Evolutionary conservation across 2,888 invertebrate species (phyloP).

Genomic region (Dryocosmus kuriphilus): DNA sequence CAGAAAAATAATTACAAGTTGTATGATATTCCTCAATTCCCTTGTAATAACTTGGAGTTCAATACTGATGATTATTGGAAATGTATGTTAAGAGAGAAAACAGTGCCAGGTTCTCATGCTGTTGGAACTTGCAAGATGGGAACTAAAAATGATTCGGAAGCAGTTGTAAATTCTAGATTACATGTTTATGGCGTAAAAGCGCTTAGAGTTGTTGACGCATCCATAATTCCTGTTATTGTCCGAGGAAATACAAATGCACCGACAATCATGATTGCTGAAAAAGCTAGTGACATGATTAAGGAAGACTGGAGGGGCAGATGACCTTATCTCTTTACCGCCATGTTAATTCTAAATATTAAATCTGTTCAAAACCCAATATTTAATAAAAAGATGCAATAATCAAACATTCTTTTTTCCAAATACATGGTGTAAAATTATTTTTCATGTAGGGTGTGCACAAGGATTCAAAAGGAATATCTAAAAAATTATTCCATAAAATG

Average conservation of each 20-base stretch:
- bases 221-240: conserved; percentile 91
- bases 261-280: conserved; percentile 93
- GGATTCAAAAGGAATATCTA: too few relatives aligned
- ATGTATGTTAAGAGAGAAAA: conserved; percentile 88
- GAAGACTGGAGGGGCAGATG: conserved; percentile 83
- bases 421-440: too few relatives aligned
- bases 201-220: conserved; percentile 88
- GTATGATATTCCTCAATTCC: conserved; percentile 65
- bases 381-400: too few relatives aligned
- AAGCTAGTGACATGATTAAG: conserved; percentile 92
- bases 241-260: conserved; percentile 94
- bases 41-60: conserved; percentile 85
- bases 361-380: too few relatives aligned
- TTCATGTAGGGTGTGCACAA: too few relatives aligned
- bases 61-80: conserved; percentile 92
- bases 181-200: conserved; percentile 88
- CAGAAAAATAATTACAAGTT: conserved; percentile 79
- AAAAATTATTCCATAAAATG: too few relatives aligned
- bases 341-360: too few relatives aligned
- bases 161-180: too few relatives aligned
- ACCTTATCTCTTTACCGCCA: conserved; percentile 68
- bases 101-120: conserved; percentile 90
- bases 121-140: conserved; percentile 93
- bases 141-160: conserved; percentile 84
- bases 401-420: too few relatives aligned